Conservation (phyloP, 1,140 invertebrate species). For the Pteromalus puparum region DNA sequence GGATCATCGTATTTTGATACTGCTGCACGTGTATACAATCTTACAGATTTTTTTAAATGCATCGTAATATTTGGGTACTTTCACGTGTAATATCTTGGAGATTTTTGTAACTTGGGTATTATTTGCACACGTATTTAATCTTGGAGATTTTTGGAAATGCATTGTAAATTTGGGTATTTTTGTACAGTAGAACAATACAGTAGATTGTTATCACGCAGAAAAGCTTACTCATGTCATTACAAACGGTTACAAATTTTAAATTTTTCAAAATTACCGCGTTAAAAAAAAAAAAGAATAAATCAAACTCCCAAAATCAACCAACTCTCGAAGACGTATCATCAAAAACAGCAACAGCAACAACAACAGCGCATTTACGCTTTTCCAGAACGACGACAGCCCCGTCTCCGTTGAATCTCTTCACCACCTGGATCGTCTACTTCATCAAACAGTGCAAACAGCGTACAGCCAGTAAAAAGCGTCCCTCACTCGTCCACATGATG, state of each 20-base stretch:
- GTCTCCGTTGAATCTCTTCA: constrained; percentile 96
- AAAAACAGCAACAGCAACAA: neutral
- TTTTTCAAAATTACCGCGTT: neutral
- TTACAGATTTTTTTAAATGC: no score
- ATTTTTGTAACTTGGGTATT: no score
- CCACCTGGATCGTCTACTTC: constrained; percentile 93
- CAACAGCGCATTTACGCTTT: constrained; percentile 48
- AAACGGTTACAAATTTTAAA: no score
- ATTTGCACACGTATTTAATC: no score
- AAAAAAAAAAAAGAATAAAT: neutral
- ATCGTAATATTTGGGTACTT: no score
- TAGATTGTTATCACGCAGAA: no score
- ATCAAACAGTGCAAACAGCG: constrained; percentile 85
- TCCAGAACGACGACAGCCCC: constrained; percentile 95
- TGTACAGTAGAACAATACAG: no score
- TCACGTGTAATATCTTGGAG: neutral
- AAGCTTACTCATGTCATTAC: no score
- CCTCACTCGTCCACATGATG: constrained; percentile 89
- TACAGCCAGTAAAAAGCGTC: constrained; percentile 82
- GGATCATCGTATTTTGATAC: neutral
- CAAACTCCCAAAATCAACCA: neutral
- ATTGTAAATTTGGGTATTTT: no score
- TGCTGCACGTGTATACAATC: neutral
- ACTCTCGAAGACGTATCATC: neutral
- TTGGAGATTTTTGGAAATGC: no score